A percentile compares a stretch with the other conserved stretches of the same genome.
These are phyloP conservation scores for Hyalella azteca DNA, from an alignment of 2,888 invertebrate genomes.

Conservation along the genomic window DNA sequence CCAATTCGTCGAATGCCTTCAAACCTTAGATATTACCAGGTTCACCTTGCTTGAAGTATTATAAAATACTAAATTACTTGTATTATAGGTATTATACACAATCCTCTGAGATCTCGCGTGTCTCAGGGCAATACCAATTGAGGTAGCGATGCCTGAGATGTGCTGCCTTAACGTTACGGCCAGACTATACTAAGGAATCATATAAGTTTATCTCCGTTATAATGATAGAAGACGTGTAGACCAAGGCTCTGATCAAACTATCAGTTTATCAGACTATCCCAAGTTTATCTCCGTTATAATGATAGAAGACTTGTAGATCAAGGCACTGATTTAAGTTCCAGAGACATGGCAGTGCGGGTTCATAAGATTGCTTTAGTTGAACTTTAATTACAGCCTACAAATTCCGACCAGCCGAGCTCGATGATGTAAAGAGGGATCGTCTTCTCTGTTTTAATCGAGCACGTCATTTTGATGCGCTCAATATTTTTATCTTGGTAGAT, in stretches of 20 bases:
- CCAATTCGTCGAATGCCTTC: no score
- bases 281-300: no score
- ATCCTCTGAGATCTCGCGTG: neutral
- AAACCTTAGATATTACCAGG: no score
- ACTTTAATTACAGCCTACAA: neutral
- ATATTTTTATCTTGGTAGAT: no score
- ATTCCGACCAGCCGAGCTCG: slow-evolving; percentile 6
- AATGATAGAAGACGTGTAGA: neutral
- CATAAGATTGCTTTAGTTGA: neutral
- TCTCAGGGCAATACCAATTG: neutral
- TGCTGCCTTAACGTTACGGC: neutral
- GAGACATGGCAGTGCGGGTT: neutral
- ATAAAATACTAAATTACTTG: no score
- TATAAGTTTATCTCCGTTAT: neutral
- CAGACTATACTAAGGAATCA: slow-evolving; percentile 3
- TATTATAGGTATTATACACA: no score
- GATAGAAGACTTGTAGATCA: neutral
- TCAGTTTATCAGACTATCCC: no score
- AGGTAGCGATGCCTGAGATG: neutral
- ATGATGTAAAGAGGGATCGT: neutral
- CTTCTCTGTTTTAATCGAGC: no score
- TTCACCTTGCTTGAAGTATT: no score
- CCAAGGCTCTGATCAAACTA: neutral
- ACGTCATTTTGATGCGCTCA: no score
- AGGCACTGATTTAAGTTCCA: slow-evolving; percentile 2